phyloP scores from a whole-genome alignment of 2,797 vertebrate species.

The Podarcis siculus region DNA sequence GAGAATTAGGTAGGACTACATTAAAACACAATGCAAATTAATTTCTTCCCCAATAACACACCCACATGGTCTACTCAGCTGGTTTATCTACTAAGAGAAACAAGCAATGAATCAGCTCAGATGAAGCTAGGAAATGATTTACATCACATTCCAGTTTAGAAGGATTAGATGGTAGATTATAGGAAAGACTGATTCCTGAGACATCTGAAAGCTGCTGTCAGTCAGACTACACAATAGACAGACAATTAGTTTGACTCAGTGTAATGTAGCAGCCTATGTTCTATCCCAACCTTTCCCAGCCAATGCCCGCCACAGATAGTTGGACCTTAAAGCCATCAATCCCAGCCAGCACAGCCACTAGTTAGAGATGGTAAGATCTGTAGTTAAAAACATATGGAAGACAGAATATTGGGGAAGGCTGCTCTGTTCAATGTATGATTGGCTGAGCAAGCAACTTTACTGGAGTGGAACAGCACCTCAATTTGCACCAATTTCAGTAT shows the following conservation, averaged over 20 bases:
- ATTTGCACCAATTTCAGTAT: background rate
- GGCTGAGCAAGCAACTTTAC: background rate
- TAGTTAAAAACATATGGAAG: too few species aligned
- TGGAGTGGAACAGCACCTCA: background rate
- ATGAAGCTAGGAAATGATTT: background rate
- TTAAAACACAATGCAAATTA: too few species aligned
- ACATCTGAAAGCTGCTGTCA: background rate
- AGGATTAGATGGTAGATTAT: background rate
- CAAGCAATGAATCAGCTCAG: background rate
- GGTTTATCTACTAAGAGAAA: conserved; percentile 15
- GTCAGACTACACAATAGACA: background rate
- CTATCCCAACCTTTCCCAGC: background rate
- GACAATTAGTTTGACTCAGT: background rate
- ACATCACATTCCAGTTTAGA: background rate
- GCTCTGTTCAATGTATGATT: too few species aligned
- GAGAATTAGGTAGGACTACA: too few species aligned
- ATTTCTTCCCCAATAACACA: background rate
- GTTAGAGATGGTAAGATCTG: too few species aligned
- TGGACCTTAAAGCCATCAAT: background rate
- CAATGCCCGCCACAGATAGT: background rate
- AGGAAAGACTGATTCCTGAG: background rate
- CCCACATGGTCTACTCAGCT: background rate
- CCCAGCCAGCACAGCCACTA: too few species aligned
- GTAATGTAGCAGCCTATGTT: background rate
- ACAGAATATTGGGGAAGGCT: too few species aligned